Conservation (phyloP, 2,797 vertebrate genomes). For the Phoxinus dragarum region DNA sequence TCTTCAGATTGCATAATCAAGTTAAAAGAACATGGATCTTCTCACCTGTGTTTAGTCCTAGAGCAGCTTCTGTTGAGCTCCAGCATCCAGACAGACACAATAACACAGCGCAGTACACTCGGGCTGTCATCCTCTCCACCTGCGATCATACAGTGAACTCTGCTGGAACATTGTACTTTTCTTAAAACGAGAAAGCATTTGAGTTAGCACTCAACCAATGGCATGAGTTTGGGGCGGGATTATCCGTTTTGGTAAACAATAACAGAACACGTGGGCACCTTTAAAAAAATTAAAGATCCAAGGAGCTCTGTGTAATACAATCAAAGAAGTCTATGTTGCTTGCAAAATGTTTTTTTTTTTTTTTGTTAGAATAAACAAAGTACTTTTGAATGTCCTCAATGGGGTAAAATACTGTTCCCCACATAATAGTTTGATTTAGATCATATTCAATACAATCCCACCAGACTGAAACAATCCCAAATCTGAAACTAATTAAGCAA, state of each 20-base stretch:
- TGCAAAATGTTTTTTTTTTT: too few relatives aligned
- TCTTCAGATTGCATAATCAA: not conserved
- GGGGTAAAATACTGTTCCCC: too few relatives aligned
- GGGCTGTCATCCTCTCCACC: conserved; percentile 65
- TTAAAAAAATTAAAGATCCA: not conserved
- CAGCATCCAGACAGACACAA: conserved; percentile 61
- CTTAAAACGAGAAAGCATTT: not conserved
- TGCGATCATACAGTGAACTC: conserved; percentile 55
- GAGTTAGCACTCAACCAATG: not conserved
- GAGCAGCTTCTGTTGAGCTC: conserved; percentile 15
- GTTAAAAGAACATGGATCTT: not conserved
- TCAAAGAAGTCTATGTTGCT: too few relatives aligned
- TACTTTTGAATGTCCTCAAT: too few relatives aligned
- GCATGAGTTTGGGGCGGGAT: not conserved
- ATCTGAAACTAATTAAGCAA: not conserved
- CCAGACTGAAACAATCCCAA: too few relatives aligned
- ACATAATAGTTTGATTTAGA: too few relatives aligned
- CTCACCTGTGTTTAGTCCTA: conserved; percentile 60
- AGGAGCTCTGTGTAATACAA: too few relatives aligned
- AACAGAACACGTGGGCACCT: not conserved
- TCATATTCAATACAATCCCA: too few relatives aligned
- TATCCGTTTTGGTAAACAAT: not conserved
- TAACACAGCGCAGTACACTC: conserved; percentile 60
- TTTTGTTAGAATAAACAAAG: too few relatives aligned
- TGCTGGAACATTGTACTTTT: conserved; percentile 32